Conservation (phyloP, 2,888 invertebrate genomes). For the Scaptomyza tumidula region DNA sequence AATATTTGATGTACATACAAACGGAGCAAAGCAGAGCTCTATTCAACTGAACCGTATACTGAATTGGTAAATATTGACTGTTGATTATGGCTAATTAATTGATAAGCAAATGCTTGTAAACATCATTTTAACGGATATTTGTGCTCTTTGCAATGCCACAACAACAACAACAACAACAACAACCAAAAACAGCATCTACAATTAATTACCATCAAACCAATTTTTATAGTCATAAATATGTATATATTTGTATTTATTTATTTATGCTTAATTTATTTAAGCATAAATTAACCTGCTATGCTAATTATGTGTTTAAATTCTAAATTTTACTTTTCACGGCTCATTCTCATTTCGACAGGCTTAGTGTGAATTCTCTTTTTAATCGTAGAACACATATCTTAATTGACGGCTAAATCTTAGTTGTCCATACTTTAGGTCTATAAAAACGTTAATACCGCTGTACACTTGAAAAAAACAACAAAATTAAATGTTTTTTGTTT, state of each 20-base stretch:
- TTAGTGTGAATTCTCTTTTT: not conserved
- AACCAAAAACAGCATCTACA: conserved; percentile 4
- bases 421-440: too few species aligned
- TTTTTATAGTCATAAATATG: not conserved
- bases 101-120: conserved; percentile 71
- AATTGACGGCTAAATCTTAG: not conserved
- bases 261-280: not conserved
- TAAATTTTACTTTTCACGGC: not conserved
- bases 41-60: conserved; percentile 39
- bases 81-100: conserved; percentile 75
- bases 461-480: not conserved
- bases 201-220: conserved; percentile 11
- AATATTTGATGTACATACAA: conserved; percentile 49
- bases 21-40: not conserved
- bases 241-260: not conserved
- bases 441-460: too few species aligned
- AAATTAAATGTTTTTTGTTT: too few species aligned
- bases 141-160: conserved; percentile 2
- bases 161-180: not conserved
- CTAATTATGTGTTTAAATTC: not conserved
- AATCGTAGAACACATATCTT: not conserved
- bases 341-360: not conserved
- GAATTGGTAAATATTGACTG: conserved; percentile 59
- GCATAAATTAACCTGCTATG: not conserved
- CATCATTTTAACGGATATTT: conserved; percentile 48